Evolutionary conservation across 2,888 invertebrate genomes (phyloP), one percentile per base, ranked within the genome.

Genomic region (Euclidia mi): DNA sequence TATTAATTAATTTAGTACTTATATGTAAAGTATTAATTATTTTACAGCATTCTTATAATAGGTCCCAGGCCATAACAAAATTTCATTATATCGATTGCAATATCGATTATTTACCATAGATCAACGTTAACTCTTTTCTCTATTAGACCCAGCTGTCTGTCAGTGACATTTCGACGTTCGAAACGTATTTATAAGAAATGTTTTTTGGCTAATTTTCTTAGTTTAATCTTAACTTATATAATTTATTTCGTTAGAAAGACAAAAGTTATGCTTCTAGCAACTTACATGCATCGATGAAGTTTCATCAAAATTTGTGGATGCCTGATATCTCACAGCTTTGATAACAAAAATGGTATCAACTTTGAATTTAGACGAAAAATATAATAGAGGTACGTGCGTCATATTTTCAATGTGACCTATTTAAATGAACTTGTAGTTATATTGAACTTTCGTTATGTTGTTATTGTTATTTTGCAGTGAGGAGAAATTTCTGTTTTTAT

Each of bases 401-500:
- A 73, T 75, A 58, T 67, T 67, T 71, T 62, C 56, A 67, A 65
- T 73, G 63, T 74, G 71, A 71, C 75, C 75, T 75, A 77, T 71
- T 68, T 75, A 40, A 34, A 43, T 47, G 29, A 65, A 55, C 57
- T 38, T 44, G 41, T 52, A 25, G 4, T 20, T 59, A 48, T 63
- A 20, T 59, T 51, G 37, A 44, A 44, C 44, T 65, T 63, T 42
- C 44, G 31, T 61, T 58, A 61, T 60, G 44, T n/a, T n/a, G n/a
- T 31, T 70, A 51, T 68, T 67, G 56, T 53, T 67, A 47, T 69
- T 62, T 90, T 90, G 51, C 92, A 94, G 94, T 92, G 65, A 85
- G 97, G 84, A 95, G 95, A 78, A 95, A 96, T 87, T 96, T 96
- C 82, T 96, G 95, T 84, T 97, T 97, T 93, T 97, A 97, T 89